Conservation (phyloP, 2,888 invertebrate genomes). For the Spicauda simplicius region DNA sequence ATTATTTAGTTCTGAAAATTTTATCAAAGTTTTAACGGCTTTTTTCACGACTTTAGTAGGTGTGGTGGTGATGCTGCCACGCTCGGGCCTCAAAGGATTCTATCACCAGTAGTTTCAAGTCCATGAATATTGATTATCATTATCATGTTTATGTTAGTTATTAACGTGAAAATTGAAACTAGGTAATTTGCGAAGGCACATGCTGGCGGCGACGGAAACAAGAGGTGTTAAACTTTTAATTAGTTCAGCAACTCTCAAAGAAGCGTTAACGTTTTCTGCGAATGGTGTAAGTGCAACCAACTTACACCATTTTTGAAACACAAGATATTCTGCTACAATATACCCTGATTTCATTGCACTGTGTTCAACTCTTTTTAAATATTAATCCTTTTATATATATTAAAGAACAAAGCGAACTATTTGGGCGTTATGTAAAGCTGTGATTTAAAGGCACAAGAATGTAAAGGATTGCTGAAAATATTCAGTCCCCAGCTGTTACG, state of each 20-base stretch:
- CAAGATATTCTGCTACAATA: not conserved
- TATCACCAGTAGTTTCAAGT: no score
- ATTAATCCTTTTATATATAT: not conserved
- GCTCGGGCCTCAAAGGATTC: no score
- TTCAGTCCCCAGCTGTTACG: slow-evolving; percentile 65
- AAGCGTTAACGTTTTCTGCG: slow-evolving; percentile 66
- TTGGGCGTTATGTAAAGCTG: slow-evolving; percentile 5
- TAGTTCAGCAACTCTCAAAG: slow-evolving; percentile 68
- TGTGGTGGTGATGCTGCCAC: no score
- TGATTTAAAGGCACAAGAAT: slow-evolving; percentile 43
- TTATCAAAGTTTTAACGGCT: no score
- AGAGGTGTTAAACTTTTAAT: slow-evolving; percentile 80
- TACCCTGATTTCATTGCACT: not conserved
- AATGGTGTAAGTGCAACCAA: no score
- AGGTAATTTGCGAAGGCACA: slow-evolving; percentile 37
- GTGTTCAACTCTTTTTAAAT: no score
- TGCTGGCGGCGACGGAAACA: slow-evolving; percentile 55
- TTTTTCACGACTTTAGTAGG: no score
- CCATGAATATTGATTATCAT: no score
- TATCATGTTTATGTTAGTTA: not conserved
- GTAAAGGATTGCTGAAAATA: slow-evolving; percentile 61
- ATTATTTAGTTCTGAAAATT: no score
- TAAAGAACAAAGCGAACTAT: slow-evolving; percentile 17
- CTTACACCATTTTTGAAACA: slow-evolving; percentile 17
- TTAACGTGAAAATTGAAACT: slow-evolving; percentile 13